A percentile compares a stretch with the other conserved stretches of the same genome.
These are phyloP conservation scores for Spondyliosoma cantharus DNA, from an alignment of 2,797 vertebrate genomes.

Conservation along the genomic window DNA sequence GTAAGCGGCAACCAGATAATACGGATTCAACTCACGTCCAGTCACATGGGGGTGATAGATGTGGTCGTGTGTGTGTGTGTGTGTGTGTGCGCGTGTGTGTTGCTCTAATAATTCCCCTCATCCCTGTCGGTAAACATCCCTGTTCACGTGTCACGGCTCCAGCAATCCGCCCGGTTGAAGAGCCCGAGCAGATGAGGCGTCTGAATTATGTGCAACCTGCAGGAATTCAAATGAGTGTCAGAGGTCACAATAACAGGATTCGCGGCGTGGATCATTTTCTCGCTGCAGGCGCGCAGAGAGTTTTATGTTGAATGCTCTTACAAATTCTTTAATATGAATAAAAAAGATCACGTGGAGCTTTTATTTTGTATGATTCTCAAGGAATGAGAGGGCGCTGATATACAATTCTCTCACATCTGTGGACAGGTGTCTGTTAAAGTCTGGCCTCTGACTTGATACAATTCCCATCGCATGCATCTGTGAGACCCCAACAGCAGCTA, in stretches of 20 bases:
- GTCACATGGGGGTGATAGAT: constrained; percentile 24
- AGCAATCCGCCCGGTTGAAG: constrained; percentile 2
- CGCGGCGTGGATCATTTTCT: constrained; percentile 3
- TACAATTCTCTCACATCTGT: constrained; percentile 18
- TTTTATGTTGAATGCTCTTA: neutral
- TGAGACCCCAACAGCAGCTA: neutral
- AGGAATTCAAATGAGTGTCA: constrained; percentile 56
- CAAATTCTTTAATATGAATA: neutral
- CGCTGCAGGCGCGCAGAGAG: neutral
- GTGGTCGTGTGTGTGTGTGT: constrained; percentile 23
- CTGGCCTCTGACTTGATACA: neutral
- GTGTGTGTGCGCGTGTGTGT: neutral
- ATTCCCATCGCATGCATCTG: neutral
- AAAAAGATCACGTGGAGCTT: neutral
- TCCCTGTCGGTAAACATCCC: constrained; percentile 32
- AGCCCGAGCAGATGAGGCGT: constrained; percentile 10
- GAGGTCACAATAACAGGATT: constrained; percentile 44
- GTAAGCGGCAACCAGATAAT: constrained; percentile 40
- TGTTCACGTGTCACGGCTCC: constrained; percentile 9
- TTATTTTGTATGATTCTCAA: neutral
- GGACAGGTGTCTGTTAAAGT: neutral
- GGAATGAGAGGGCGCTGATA: neutral
- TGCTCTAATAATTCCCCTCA: constrained; percentile 18
- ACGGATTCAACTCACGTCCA: constrained; percentile 58
- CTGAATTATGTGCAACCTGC: constrained; percentile 21